Evolutionary conservation across 2,888 invertebrate genomes (phyloP), one percentile per base, ranked within the genome.

Genomic region (Congeria kusceri): DNA sequence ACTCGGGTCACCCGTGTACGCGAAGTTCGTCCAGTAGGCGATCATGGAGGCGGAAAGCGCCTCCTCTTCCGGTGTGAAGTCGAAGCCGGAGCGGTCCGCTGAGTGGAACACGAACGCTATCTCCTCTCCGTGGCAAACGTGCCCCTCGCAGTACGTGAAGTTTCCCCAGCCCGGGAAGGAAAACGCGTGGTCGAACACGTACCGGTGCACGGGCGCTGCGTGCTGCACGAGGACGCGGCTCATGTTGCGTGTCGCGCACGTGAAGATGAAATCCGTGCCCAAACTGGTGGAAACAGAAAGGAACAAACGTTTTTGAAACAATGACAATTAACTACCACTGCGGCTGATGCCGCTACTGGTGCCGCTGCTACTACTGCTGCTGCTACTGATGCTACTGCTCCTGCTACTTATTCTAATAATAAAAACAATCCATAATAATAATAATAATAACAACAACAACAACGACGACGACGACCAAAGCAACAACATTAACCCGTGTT

Each of bases 21-120:
- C 91, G 64, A 92, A 92, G 73, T 91, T 92, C n/a, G 90, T 83
- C 89, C 90, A 92, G 68, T 88, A 90, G 1, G 71, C 49, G 39
- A 89, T 89, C 62, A 91, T 63, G 9, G 68, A 49, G 25, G 81
- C 65, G 5, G 88, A 88, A 7, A 91, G 65, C 0, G 56, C 39
- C 23, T 84, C 58, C 68, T 90, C 90, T 3, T 81, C 87, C 0
- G 77, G 71, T 0, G 86, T 87, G 53, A 86, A 84, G 11, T 85
- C 85, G 62, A 87, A 88, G 7, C 87, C 85, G 1, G 77, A 83
- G 7, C 80, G 66, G 20, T 77, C 66, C 15, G 83, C 85, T 5
- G 87, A 83, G 25, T 89, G 88, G 59, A 90, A 87, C 23, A 89
- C 84, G 56, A 84, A 88, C 3, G 89, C 86, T 29, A 91, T 85